Base-by-base conservation (phyloP, 2,888 invertebrate species). In the Tolmerus cingulatus region DNA sequence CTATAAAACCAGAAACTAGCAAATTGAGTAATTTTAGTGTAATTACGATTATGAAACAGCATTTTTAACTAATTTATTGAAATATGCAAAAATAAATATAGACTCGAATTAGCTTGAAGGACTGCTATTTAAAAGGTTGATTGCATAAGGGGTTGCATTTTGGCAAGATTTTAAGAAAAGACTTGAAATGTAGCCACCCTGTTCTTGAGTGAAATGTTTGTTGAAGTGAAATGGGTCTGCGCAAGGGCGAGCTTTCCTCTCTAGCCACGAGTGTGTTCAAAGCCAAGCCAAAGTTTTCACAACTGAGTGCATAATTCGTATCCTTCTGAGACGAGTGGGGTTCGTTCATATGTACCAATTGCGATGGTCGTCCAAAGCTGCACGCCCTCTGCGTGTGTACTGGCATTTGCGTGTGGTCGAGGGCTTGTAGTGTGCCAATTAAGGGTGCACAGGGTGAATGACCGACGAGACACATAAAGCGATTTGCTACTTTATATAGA, bases 371-470 rank as follows among this genome's bases (percentile, higher is more conserved):
- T 23, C 1, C 9, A 23, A 23, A 66, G 66, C 27, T 19, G 66
- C 27, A 66, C 27, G 4, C 5, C 27, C 43, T 85, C 2, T 46
- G 19, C 43, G 8, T 74, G 74, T 43, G 43, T 74, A 7, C 40
- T 40, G 8, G 16, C n/a, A 23, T 74, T 19, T 84, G 23, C 23
- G 19, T 74, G 85, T 43, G 8, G 84, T 74, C 23, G 46, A 46
- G 23, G 46, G 30, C 46, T 74, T 74, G 74, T 74, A 85, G 74
- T 85, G 74, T 74, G 74, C 85, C 74, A 85, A 85, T 74, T 85
- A 85, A 82, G 77, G 84, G 86, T 88, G 86, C 88, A 88, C 78
- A 85, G 85, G 88, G 87, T 88, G 87, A 88, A 88, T 85, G 88
- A 87, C 88, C 88, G 85, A 57, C n/a, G 14, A 74, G 78, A 46